phyloP scores from a whole-genome alignment of 1,140 invertebrate species.

The Bactericera cockerelli region DNA sequence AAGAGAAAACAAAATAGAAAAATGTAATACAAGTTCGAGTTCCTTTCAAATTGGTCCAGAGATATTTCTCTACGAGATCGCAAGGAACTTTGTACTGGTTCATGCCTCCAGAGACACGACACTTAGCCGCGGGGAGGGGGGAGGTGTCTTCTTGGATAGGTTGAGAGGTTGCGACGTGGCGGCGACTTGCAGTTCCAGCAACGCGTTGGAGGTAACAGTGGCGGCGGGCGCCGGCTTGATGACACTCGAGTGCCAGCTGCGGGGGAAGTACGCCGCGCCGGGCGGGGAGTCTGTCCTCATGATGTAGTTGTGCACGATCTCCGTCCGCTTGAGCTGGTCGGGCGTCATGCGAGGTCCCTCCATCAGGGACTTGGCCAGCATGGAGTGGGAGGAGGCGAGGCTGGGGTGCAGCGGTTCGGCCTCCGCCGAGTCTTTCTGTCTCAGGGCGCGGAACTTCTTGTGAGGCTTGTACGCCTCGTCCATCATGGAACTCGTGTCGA shows the following conservation, averaged over 20 bases:
- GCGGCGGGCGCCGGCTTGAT: constrained; percentile 26
- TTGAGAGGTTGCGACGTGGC: constrained; percentile 65
- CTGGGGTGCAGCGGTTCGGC: constrained; percentile 44
- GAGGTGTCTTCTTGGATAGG: constrained; percentile 73
- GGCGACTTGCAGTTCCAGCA: constrained; percentile 63
- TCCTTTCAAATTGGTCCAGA: constrained; percentile 3
- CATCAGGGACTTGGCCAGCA: constrained; percentile 70
- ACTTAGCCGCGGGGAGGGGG: constrained; percentile 48
- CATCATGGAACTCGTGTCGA: constrained; percentile 77
- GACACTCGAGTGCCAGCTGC: constrained; percentile 25
- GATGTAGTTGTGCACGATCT: constrained; percentile 78
- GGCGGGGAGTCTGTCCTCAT: constrained; percentile 44
- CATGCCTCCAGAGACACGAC: constrained; percentile 40
- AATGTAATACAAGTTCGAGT: background rate
- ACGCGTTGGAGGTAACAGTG: constrained; percentile 30
- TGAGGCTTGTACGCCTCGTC: constrained; percentile 88
- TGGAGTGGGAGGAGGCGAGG: constrained; percentile 50
- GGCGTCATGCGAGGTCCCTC: constrained; percentile 74
- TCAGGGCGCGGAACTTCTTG: constrained; percentile 76
- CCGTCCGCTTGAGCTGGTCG: constrained; percentile 72
- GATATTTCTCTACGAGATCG: constrained; percentile 21
- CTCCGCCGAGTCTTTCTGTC: constrained; percentile 54
- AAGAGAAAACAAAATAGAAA: background rate
- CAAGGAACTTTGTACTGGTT: constrained; percentile 26
- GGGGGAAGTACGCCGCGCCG: constrained; percentile 29